Base-by-base conservation (phyloP, 2,797 vertebrate species). In the Ptychadena robeensis region DNA sequence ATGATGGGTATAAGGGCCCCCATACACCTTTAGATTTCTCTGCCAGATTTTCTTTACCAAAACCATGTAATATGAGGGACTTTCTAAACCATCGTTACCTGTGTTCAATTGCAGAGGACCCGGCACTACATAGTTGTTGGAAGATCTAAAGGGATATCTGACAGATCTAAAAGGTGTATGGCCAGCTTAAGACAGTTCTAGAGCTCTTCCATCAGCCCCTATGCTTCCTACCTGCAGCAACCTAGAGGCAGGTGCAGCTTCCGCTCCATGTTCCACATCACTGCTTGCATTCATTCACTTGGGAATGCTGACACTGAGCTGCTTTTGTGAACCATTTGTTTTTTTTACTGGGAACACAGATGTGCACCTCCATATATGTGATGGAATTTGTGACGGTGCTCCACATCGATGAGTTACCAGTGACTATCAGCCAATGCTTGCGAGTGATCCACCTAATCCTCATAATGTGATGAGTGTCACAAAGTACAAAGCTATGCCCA, bases 251-350 rank as follows among this genome's bases (percentile, higher is more conserved):
- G 72, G 57, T 74, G 57, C n/a, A 37, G 35, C 34, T 74, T 27
- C 25, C n/a, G 31, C 53, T 37, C 14, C 15, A 2, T 18, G 25
- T 61, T 74, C 57, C 32, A 61, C 57, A 59, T 63, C 31, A 27
- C 72, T 74, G 72, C 31, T 18, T 61, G 22, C n/a, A 69, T 69
- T 69, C 67, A 40, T 38, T 69, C 4, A 14, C n/a, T 2, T 4
- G 67, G 34, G 67, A 61, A 69, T n/a, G 34, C 67, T 11, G 18
- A 68, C 34, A 40, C 38, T 30, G 38, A 25, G 69, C 38, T 30
- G 27, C 27, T 75, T 59, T 10, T 38, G 12, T 1, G 34, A 25
- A 10, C 18, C 73, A 30, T 63, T 30, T 38, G n/a, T 63, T 38
- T 63, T 38, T 11, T 34, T 35, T 28, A 63, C 3, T n/a, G 38